phyloP scores from a whole-genome alignment of 1,140 invertebrate species.

The Venturia canescens region DNA sequence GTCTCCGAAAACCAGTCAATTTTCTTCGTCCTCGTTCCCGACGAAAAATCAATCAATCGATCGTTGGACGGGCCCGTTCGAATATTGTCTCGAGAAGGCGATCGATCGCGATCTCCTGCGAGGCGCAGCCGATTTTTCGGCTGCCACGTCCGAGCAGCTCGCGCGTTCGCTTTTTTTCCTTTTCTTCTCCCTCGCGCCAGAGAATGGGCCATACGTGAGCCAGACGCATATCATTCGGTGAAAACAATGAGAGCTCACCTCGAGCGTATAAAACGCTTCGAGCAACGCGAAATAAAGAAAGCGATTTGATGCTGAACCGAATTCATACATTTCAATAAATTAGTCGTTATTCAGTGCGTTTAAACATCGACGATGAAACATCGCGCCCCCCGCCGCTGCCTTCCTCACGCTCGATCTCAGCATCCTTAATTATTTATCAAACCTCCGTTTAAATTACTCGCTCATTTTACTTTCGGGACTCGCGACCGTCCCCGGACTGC shows the following conservation, averaged over 20 bases:
- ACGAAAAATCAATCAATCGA: too few species aligned
- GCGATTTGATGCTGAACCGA: slow-evolving; percentile 50
- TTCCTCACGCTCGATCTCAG: too few species aligned
- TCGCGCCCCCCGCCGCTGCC: neutral
- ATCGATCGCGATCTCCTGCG: neutral
- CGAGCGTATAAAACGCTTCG: slow-evolving; percentile 46
- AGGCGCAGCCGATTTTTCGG: neutral
- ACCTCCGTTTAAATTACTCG: neutral
- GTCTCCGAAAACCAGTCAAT: too few species aligned
- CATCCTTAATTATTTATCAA: neutral
- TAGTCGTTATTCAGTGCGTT: slow-evolving; percentile 61
- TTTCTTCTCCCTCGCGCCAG: neutral
- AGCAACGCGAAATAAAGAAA: slow-evolving; percentile 41
- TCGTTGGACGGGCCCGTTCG: too few species aligned
- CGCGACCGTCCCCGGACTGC: too few species aligned
- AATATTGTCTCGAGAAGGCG: too few species aligned
- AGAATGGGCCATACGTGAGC: slow-evolving; percentile 15
- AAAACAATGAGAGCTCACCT: slow-evolving; percentile 60
- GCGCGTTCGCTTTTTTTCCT: neutral
- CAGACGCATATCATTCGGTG: slow-evolving; percentile 43
- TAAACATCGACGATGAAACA: slow-evolving; percentile 53
- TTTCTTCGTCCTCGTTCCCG: too few species aligned
- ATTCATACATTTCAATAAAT: slow-evolving; percentile 63
- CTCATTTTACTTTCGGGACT: too few species aligned
- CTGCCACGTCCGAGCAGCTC: neutral